These are phyloP conservation scores for Caenorhabditis drosophilae DNA, from an alignment of 2,888 invertebrate species.

Conservation along the genomic window DNA sequence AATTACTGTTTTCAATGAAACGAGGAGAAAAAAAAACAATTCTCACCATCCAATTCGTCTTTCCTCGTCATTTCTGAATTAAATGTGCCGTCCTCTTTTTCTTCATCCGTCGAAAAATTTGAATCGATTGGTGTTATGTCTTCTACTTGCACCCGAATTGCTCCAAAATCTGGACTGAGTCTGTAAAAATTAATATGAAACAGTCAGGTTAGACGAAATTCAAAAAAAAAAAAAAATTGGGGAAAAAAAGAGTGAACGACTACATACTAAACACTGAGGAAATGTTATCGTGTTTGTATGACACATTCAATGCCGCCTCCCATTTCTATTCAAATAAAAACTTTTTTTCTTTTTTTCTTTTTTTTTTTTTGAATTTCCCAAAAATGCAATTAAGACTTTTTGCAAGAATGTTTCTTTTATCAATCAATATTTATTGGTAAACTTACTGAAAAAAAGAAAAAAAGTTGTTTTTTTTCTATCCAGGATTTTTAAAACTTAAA, in stretches of 20 bases:
- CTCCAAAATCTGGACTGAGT: constrained; percentile 36
- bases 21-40: not conserved
- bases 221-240: constrained; percentile 3
- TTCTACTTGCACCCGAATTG: constrained; percentile 36
- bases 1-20: not conserved
- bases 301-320: too few relatives aligned
- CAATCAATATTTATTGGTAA: not conserved
- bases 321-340: too few relatives aligned
- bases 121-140: constrained; percentile 26
- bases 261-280: too few relatives aligned
- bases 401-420: not conserved
- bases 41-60: constrained; percentile 6
- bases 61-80: too few relatives aligned
- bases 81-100: not conserved
- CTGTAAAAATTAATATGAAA: constrained; percentile 22
- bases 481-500: too few relatives aligned
- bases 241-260: not conserved
- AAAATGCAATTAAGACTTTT: not conserved
- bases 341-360: too few relatives aligned
- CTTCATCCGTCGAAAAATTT: constrained; percentile 17
- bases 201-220: not conserved
- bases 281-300: too few relatives aligned
- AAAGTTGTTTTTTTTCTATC: too few relatives aligned
- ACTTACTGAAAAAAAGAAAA: too few relatives aligned
- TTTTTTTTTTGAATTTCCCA: too few relatives aligned